A percentile compares a stretch with the other conserved stretches of the same genome.
phyloP scores from a whole-genome alignment of 2,797 vertebrate species.

The Tragopan temminckii region DNA sequence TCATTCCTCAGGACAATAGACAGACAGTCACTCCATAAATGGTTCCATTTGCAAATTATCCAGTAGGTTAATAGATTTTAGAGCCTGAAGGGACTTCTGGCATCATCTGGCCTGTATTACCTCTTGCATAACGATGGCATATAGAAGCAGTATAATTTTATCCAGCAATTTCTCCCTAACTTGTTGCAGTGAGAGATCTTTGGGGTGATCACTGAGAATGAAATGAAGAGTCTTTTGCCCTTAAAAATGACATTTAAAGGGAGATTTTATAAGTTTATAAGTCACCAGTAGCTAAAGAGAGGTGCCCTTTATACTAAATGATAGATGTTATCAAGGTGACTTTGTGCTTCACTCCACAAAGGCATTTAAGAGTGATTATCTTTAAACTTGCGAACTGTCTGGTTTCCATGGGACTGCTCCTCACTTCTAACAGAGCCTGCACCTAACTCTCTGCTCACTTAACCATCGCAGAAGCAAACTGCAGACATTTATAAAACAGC shows the following conservation, averaged over 20 bases:
- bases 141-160: neutral
- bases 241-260: neutral
- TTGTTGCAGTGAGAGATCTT: neutral
- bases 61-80: slow-evolving; percentile 26
- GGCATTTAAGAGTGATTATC: slow-evolving; percentile 9
- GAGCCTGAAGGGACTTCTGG: slow-evolving; percentile 1
- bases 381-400: neutral
- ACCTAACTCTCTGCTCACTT: neutral
- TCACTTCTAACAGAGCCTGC: neutral
- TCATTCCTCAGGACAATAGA: neutral
- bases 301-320: neutral
- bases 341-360: slow-evolving; percentile 33
- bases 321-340: slow-evolving; percentile 15
- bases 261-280: neutral
- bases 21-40: slow-evolving; percentile 10
- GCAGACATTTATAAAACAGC: neutral
- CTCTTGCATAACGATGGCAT: neutral
- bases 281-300: neutral
- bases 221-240: neutral
- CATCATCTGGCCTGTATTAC: neutral
- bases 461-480: neutral
- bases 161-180: neutral
- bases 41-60: slow-evolving; percentile 34
- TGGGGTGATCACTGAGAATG: neutral
- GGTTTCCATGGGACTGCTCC: neutral